Evolutionary conservation across 2,888 invertebrate genomes (phyloP).

Genomic region (Scaeva pyrastri): DNA sequence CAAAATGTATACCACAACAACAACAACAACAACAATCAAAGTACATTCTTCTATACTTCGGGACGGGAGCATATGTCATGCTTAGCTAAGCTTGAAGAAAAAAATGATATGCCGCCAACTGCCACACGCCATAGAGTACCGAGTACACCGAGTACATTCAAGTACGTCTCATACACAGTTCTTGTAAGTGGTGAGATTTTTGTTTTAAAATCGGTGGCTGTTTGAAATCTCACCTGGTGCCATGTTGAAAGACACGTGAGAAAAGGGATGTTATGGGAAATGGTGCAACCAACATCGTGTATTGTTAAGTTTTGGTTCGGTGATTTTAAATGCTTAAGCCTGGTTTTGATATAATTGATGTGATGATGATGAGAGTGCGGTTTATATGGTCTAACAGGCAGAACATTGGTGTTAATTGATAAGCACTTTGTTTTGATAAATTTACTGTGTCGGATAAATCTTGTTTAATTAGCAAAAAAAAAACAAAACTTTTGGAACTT

Average conservation of each 20-base stretch:
- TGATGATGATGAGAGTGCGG: constrained; percentile 33
- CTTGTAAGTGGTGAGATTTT: constrained; percentile 30
- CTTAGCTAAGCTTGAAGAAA: constrained; percentile 72
- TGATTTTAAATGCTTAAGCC: constrained; percentile 53
- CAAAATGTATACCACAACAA: no score
- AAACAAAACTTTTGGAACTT: no score
- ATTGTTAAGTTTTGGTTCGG: constrained; percentile 51
- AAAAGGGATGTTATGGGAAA: constrained; percentile 68
- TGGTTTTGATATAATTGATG: constrained; percentile 31
- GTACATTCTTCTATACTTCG: constrained; percentile 18
- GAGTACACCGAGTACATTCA: not conserved
- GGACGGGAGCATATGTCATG: constrained; percentile 68
- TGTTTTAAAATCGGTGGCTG: constrained; percentile 25
- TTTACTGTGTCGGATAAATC: constrained; percentile 17
- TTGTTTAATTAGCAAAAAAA: not conserved
- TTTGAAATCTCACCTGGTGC: constrained; percentile 61
- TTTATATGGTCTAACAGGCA: constrained; percentile 56
- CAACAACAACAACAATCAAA: not conserved
- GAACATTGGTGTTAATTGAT: constrained; percentile 67
- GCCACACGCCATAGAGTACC: constrained; percentile 52
- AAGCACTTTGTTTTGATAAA: constrained; percentile 29
- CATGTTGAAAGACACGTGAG: constrained; percentile 24
- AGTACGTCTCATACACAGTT: constrained; percentile 18
- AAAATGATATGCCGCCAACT: constrained; percentile 54
- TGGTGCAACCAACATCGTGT: constrained; percentile 24